These are phyloP conservation scores for Hypomesus transpacificus DNA, from an alignment of 2,113 vertebrate species.

Conservation along the genomic window DNA sequence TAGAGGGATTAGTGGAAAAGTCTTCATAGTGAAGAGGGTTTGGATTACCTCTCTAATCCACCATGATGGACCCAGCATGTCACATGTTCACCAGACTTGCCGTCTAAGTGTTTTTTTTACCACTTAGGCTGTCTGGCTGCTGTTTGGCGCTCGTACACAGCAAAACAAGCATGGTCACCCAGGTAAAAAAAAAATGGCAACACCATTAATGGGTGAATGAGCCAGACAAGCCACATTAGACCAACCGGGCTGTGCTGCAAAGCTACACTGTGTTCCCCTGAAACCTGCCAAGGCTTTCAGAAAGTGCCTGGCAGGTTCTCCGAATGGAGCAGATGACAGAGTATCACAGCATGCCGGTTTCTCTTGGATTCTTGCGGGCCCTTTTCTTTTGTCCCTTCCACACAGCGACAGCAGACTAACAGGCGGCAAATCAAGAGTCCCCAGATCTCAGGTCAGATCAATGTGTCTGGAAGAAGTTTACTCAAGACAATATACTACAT, in stretches of 20 bases:
- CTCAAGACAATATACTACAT: no score
- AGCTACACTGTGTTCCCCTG: neutral
- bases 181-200: neutral
- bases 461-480: no score
- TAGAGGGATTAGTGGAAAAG: neutral
- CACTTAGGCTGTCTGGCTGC: neutral
- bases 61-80: neutral
- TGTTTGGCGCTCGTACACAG: neutral
- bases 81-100: slow-evolving; percentile 1
- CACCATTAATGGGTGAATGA: neutral
- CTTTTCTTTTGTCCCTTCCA: no score
- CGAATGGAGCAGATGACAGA: neutral
- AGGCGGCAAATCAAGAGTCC: no score
- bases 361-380: neutral
- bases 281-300: slow-evolving; percentile 5
- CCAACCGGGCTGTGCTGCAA: neutral
- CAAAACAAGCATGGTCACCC: neutral
- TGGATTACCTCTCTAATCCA: neutral
- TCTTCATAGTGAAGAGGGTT: neutral
- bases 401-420: no score
- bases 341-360: neutral
- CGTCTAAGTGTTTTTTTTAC: neutral
- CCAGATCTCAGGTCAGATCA: no score
- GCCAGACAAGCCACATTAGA: neutral
- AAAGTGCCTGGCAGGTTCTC: neutral